Percentiles rank a stretch among this genome's conserved stretches.
Evolutionary conservation across 1,140 invertebrate species (phyloP).

Genomic region (Bactericera cockerelli): DNA sequence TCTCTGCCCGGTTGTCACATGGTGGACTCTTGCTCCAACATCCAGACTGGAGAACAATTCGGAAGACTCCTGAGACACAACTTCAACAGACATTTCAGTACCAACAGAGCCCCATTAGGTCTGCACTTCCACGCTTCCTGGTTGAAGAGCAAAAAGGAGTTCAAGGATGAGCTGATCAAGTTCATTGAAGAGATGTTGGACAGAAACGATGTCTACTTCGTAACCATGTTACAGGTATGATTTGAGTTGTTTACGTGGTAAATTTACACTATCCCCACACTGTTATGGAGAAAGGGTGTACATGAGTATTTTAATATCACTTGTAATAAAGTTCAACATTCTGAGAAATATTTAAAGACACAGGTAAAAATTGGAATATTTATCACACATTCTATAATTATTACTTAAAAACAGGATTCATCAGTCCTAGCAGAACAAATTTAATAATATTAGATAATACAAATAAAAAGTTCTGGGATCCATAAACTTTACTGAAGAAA

Average conservation of each 20-base stretch:
- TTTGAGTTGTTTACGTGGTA: not conserved
- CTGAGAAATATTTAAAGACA: no score
- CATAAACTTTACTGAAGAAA: no score
- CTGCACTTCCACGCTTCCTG: constrained; percentile 90
- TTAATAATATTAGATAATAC: no score
- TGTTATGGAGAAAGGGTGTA: no score
- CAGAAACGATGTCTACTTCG: constrained; percentile 85
- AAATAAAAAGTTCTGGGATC: no score
- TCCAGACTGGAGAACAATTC: constrained; percentile 76
- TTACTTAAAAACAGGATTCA: no score
- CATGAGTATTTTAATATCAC: no score
- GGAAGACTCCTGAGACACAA: constrained; percentile 76
- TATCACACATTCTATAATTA: no score
- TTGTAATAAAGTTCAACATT: no score
- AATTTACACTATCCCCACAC: not conserved
- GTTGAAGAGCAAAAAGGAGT: constrained; percentile 87
- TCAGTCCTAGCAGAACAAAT: no score
- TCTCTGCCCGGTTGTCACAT: constrained; percentile 83
- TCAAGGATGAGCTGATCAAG: constrained; percentile 76
- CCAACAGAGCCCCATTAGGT: constrained; percentile 83
- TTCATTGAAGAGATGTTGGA: constrained; percentile 86
- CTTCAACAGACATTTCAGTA: constrained; percentile 83
- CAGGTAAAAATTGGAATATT: no score
- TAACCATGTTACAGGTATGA: constrained; percentile 66
- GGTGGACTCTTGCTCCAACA: constrained; percentile 85